Conservation (phyloP, 2,888 invertebrate species). For the Lymantria monacha region DNA sequence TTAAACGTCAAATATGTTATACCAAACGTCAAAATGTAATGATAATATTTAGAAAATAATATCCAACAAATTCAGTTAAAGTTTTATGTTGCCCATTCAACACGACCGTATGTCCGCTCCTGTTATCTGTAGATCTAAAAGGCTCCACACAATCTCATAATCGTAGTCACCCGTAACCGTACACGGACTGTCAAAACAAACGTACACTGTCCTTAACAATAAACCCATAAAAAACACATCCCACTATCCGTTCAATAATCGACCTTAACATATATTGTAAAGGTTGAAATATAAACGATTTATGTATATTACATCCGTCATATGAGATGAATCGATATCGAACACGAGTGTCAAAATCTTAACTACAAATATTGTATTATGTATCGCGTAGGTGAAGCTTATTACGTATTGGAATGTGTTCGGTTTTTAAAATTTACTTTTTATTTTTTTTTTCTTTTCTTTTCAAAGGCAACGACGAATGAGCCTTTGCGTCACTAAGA, state of each 20-base stretch:
- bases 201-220: slow-evolving; percentile 51
- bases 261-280: slow-evolving; percentile 36
- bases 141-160: slow-evolving; percentile 70
- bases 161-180: slow-evolving; percentile 74
- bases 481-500: too few species aligned
- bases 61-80: neutral
- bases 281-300: slow-evolving; percentile 30
- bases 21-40: too few species aligned
- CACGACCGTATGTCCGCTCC: slow-evolving; percentile 40
- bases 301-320: slow-evolving; percentile 44
- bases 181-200: slow-evolving; percentile 78
- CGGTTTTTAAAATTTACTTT: neutral
- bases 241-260: slow-evolving; percentile 38
- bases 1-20: too few species aligned
- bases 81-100: slow-evolving; percentile 1
- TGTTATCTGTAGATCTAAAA: slow-evolving; percentile 73
- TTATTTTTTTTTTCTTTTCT: neutral
- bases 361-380: slow-evolving; percentile 48
- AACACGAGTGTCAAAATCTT: slow-evolving; percentile 59
- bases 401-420: neutral
- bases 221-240: slow-evolving; percentile 41
- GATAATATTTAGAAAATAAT: too few species aligned
- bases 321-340: slow-evolving; percentile 52
- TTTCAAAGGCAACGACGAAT: too few species aligned
- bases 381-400: slow-evolving; percentile 27